Conservation (phyloP, 2,888 invertebrate species). For the Cephus pygmeus region DNA sequence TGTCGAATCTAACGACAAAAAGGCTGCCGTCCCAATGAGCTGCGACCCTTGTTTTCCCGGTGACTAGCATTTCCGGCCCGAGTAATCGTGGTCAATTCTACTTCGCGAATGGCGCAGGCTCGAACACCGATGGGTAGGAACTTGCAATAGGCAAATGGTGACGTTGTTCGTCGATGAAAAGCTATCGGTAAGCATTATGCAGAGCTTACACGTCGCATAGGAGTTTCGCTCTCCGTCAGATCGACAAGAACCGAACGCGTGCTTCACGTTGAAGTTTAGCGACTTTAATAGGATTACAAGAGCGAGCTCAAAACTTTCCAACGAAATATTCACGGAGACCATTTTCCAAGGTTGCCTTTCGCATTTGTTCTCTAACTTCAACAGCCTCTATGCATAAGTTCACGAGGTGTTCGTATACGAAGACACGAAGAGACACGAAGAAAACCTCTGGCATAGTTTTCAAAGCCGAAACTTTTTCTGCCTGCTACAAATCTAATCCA, state of each 20-base stretch:
- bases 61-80: not conserved
- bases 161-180: not conserved
- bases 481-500: not conserved
- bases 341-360: slow-evolving; percentile 7
- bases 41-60: not conserved
- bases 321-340: slow-evolving; percentile 31
- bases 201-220: not conserved
- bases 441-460: not conserved
- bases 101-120: not conserved
- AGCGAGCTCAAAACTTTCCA: slow-evolving; percentile 29
- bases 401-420: not conserved
- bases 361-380: slow-evolving; percentile 9
- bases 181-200: not conserved
- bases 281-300: slow-evolving; percentile 44
- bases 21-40: not conserved
- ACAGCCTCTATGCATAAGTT: not conserved
- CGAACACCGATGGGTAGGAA: not conserved
- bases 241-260: not conserved
- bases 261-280: slow-evolving; percentile 33
- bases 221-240: not conserved
- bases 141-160: not conserved
- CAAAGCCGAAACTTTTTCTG: not conserved
- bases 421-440: not conserved
- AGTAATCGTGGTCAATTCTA: not conserved
- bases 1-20: not conserved